phyloP scores from a whole-genome alignment of 2,888 invertebrate genomes.

The Perizoma affinitatum region DNA sequence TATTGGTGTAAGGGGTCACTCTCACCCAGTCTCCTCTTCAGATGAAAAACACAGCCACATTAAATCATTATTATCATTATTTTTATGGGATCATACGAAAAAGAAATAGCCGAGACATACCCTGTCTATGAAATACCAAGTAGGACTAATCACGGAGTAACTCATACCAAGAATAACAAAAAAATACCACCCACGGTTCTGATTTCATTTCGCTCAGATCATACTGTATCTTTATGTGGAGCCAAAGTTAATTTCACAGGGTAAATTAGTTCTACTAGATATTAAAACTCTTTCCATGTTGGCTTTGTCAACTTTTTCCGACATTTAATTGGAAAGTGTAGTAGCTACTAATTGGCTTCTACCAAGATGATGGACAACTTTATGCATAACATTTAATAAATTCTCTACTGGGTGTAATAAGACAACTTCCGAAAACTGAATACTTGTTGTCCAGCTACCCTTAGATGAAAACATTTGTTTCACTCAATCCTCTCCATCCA shows the following conservation, averaged over 20 bases:
- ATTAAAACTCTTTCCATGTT: slow-evolving; percentile 34
- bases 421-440: no score
- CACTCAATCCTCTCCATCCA: no score
- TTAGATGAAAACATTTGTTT: no score
- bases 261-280: slow-evolving; percentile 25
- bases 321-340: slow-evolving; percentile 19
- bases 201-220: no score
- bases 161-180: no score
- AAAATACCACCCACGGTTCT: no score
- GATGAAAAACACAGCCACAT: slow-evolving; percentile 18
- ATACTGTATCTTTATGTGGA: background rate
- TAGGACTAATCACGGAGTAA: no score
- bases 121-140: no score
- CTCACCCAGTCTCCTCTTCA: slow-evolving; percentile 10
- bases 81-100: no score
- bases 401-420: no score
- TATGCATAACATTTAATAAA: slow-evolving; percentile 2
- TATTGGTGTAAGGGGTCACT: background rate
- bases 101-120: no score
- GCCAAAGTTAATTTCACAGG: slow-evolving; percentile 28
- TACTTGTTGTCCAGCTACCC: no score
- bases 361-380: slow-evolving; percentile 13
- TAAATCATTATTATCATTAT: slow-evolving; percentile 28
- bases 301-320: slow-evolving; percentile 14
- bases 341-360: slow-evolving; percentile 24